Evolutionary conservation across 35 echinoderm and acorn worm species (phyloP).

Genomic region (Diadema setosum): DNA sequence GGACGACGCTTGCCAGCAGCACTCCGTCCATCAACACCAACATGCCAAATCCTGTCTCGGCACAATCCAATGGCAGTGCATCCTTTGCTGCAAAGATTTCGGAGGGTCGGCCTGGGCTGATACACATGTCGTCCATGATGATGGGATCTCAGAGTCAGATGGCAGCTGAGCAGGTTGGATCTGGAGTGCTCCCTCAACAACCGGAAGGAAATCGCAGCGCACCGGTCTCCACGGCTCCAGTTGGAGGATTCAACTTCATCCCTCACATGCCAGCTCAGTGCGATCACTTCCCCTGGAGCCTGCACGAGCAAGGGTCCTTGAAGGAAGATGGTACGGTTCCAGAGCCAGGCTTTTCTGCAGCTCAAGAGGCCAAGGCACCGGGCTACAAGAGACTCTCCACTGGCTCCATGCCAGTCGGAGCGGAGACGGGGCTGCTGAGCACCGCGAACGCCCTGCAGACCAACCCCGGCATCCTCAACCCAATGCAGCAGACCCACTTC

Average conservation of each 20-base stretch:
- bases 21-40: background rate
- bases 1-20: background rate
- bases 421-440: background rate
- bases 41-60: background rate
- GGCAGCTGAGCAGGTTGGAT: background rate
- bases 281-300: background rate
- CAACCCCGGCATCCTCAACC: background rate
- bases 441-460: background rate
- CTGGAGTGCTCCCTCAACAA: conserved; percentile 16
- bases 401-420: background rate
- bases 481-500: conserved; percentile 25
- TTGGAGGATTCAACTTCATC: conserved; percentile 27
- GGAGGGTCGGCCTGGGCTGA: conserved; percentile 1
- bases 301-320: background rate
- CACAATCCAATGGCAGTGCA: background rate
- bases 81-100: conserved; percentile 44
- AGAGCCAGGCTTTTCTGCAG: background rate
- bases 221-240: background rate
- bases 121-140: background rate
- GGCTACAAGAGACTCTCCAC: conserved; percentile 67
- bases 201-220: background rate
- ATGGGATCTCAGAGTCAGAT: background rate
- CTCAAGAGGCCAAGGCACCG: conserved; percentile 74
- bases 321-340: background rate
- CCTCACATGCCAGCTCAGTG: background rate